Conservation (phyloP, 2,113 vertebrate species). For the Tapirus terrestris region DNA sequence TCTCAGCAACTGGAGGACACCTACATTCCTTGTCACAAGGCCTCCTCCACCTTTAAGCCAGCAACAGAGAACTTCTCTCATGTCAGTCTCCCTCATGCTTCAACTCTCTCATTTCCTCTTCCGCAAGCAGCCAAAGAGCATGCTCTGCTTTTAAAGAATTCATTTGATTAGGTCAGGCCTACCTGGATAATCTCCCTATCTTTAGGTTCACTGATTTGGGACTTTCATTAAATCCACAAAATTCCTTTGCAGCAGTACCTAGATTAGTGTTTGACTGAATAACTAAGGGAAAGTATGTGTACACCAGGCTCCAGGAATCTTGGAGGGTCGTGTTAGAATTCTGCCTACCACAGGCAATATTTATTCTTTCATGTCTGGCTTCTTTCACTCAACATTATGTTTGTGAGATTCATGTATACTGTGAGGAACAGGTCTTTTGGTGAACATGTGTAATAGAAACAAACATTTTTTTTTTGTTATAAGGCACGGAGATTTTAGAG, state of each 20-base stretch:
- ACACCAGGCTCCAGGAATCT: neutral
- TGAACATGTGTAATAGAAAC: neutral
- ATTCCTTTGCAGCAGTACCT: neutral
- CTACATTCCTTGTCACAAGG: neutral
- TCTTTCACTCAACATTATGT: neutral
- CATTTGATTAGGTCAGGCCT: neutral
- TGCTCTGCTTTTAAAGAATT: constrained; percentile 22
- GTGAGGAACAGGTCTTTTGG: constrained; percentile 12
- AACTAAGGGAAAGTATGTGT: neutral
- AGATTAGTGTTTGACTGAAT: neutral
- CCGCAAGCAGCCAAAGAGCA: neutral
- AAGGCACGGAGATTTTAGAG: neutral
- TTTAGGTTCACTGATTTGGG: neutral
- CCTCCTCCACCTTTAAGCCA: neutral
- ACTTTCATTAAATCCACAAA: neutral
- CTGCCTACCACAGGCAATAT: neutral
- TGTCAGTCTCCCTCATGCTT: neutral
- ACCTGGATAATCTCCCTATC: neutral
- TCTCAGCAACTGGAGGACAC: neutral
- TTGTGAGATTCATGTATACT: neutral
- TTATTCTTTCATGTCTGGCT: neutral
- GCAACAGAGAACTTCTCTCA: neutral
- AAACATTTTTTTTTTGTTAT: neutral
- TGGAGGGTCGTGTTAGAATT: neutral
- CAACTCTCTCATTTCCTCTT: neutral